Conservation (phyloP, 1,140 invertebrate genomes). For the Zophobas morio region DNA sequence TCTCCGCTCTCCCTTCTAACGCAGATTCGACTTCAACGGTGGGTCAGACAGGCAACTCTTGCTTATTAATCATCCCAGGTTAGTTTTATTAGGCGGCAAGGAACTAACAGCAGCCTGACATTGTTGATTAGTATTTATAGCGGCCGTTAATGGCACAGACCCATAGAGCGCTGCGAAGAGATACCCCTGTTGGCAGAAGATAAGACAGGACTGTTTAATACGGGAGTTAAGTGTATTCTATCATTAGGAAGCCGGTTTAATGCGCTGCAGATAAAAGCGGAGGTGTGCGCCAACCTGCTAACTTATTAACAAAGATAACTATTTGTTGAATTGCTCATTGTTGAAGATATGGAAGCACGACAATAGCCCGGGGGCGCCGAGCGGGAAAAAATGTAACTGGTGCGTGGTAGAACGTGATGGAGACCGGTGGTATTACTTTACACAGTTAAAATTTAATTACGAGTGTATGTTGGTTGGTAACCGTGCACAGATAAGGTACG, state of each 20-base stretch:
- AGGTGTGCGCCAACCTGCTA: conserved; percentile 51
- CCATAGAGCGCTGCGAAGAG: conserved; percentile 46
- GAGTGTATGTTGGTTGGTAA: conserved; percentile 31
- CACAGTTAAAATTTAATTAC: conserved; percentile 46
- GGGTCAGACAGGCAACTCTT: conserved; percentile 16
- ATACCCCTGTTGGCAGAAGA: conserved; percentile 49
- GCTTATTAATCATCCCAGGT: conserved; percentile 33
- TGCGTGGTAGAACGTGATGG: conserved; percentile 12
- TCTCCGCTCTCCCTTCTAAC: not conserved
- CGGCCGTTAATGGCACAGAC: conserved; percentile 46
- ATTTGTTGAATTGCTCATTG: conserved; percentile 29
- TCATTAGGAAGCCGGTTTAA: conserved; percentile 56
- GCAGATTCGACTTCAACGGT: not conserved
- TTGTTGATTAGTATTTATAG: conserved; percentile 50
- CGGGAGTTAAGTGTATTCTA: conserved; percentile 58
- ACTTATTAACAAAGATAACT: conserved; percentile 54
- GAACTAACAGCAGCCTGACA: conserved; percentile 40
- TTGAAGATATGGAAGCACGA: conserved; percentile 4
- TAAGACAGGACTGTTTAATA: conserved; percentile 51
- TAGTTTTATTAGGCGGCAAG: conserved; percentile 34
- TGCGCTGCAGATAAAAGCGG: conserved; percentile 51
- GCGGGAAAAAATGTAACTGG: too few species aligned
- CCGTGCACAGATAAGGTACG: conserved; percentile 45
- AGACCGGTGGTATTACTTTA: conserved; percentile 21
- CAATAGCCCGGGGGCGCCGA: too few species aligned